These are phyloP conservation scores for Luscinia megarhynchos DNA, from an alignment of 2,797 vertebrate species.

Conservation along the genomic window DNA sequence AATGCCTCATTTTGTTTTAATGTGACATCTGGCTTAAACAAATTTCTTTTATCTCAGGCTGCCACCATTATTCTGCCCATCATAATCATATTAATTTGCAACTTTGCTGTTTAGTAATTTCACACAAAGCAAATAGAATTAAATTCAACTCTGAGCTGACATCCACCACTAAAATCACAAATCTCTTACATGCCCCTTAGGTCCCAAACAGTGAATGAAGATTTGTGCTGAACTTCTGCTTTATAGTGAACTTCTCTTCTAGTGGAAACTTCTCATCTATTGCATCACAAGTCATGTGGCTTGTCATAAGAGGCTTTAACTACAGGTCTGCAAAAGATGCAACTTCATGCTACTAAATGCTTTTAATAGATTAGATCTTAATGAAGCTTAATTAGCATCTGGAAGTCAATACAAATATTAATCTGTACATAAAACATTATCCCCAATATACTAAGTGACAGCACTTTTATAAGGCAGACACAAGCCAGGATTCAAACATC, in stretches of 20 bases:
- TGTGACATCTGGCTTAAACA: constrained; percentile 27
- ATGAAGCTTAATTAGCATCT: constrained; percentile 49
- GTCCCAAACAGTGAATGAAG: neutral
- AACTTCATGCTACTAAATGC: constrained; percentile 61
- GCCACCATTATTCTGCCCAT: neutral
- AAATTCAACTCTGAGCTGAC: neutral
- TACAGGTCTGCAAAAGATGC: constrained; percentile 49
- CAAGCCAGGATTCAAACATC: constrained; percentile 47
- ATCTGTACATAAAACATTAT: constrained; percentile 64
- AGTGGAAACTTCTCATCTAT: neutral
- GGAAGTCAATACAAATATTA: constrained; percentile 57
- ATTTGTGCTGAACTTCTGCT: neutral
- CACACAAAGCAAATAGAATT: neutral
- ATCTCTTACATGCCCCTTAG: neutral
- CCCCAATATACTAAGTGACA: constrained; percentile 62
- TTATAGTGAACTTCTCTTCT: neutral
- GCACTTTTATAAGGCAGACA: constrained; percentile 65
- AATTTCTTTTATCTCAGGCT: neutral
- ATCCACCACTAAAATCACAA: neutral
- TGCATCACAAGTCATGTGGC: neutral
- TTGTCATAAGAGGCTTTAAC: constrained; percentile 25
- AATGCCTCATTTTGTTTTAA: neutral
- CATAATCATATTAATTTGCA: neutral
- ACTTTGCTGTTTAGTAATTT: constrained; percentile 5
- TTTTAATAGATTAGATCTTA: constrained; percentile 55